Evolutionary conservation across 2,888 invertebrate genomes (phyloP), one percentile per base, ranked within the genome.

Genomic region (Drosophila birchii): DNA sequence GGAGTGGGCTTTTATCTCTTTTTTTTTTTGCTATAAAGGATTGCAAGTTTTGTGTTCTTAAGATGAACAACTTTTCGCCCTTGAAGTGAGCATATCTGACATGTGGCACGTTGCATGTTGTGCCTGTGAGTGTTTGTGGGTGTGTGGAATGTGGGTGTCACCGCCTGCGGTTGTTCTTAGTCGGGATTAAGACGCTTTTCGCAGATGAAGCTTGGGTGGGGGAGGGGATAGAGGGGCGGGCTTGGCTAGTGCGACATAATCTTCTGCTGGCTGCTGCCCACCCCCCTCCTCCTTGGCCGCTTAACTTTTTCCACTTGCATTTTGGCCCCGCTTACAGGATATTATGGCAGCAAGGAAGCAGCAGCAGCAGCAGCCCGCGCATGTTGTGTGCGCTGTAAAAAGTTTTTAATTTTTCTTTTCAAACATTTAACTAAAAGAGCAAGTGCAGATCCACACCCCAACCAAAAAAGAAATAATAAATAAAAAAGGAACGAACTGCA

Each of bases 361-460:
- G 63, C 57, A 57, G 43, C 44, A 62, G 18, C 14, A 39, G 45
- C 44, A 76, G 76, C 44, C 82, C 82, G 81, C 85, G 70, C 83
- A 76, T 60, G 67, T 55, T 44, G 59, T 75, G 76, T 70, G 78
- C 81, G 89, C 80, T 85, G 88, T 89, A 80, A 82, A 87, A 89
- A 85, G 88, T 89, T 89, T 85, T 89, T 89, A 85, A 88, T 85
- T 85, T 89, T 88, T 89, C 88, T 85, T 85, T 85, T 88, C 86
- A 88, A 89, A 85, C 88, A 85, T 89, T 89, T 85, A 86, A 85
- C 85, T 88, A 86, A 89, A 89, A 89, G 84, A 86, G 83, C 83
- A 89, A 88, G 76, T 70, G 54, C 49, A 62, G n/a, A n/a, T 20
- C 38, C 38, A 5, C 23, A 26, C 11, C 20, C 53, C 64, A 43